Evolutionary conservation across 2,888 invertebrate genomes (phyloP).

Genomic region (Mayetiola destructor): DNA sequence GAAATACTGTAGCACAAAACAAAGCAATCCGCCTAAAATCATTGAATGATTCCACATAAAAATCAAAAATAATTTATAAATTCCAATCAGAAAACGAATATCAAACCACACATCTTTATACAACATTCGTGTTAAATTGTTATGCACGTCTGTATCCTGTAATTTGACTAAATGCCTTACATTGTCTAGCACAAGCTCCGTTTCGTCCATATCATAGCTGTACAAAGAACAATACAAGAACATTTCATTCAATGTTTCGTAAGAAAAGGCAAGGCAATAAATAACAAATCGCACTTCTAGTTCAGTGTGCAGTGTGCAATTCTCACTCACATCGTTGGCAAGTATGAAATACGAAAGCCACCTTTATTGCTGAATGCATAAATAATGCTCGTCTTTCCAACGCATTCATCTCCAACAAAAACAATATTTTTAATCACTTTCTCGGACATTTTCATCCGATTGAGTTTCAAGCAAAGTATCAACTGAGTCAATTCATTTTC

Average conservation of each 20-base stretch:
- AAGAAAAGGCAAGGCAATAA: neutral
- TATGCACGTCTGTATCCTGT: slow-evolving; percentile 15
- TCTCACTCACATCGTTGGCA: slow-evolving; percentile 16
- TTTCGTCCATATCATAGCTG: slow-evolving; percentile 14
- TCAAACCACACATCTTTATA: slow-evolving; percentile 13
- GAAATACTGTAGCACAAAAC: slow-evolving; percentile 15
- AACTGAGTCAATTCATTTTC: too few species aligned
- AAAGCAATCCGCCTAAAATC: slow-evolving; percentile 14
- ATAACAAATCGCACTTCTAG: neutral
- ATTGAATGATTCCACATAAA: neutral
- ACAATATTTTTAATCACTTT: slow-evolving; percentile 15
- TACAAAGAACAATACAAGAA: neutral
- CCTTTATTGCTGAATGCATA: slow-evolving; percentile 13
- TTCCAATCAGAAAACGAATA: neutral
- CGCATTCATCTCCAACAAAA: slow-evolving; percentile 15
- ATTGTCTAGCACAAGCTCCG: slow-evolving; percentile 6
- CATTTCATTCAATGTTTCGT: neutral
- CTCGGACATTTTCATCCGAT: too few species aligned
- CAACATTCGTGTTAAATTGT: slow-evolving; percentile 14
- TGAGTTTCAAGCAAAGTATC: too few species aligned
- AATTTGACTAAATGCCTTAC: slow-evolving; percentile 14
- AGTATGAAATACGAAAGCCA: slow-evolving; percentile 5
- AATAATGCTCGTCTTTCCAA: slow-evolving; percentile 16
- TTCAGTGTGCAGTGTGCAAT: too few species aligned
- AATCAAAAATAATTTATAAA: neutral